Evolutionary conservation across 2,888 invertebrate species (phyloP).

Genomic region (Tanytarsus gracilentus): DNA sequence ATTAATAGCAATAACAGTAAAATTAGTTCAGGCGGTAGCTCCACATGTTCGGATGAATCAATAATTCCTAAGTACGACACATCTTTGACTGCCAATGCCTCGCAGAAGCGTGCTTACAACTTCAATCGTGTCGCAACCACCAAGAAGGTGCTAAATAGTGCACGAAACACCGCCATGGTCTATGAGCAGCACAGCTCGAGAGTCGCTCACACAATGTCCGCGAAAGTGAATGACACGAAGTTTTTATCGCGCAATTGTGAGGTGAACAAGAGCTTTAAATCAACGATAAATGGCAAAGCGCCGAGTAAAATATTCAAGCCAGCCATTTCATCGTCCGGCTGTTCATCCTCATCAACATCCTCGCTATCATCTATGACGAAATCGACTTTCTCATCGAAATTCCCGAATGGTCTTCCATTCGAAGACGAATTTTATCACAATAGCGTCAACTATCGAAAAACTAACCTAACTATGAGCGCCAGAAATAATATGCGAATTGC

Average conservation of each 20-base stretch:
- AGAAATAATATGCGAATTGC: not conserved
- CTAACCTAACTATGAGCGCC: not conserved
- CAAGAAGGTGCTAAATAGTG: constrained; percentile 5
- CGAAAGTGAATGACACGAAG: not conserved
- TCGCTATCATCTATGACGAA: constrained; percentile 16
- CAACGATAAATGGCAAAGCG: not conserved
- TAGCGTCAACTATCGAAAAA: not conserved
- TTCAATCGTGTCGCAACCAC: constrained; percentile 16
- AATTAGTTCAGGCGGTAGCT: constrained; percentile 33
- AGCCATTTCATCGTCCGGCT: not conserved
- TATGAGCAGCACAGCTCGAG: not conserved
- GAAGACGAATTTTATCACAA: constrained; percentile 40
- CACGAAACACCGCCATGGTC: constrained; percentile 4
- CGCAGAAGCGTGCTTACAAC: constrained; percentile 41
- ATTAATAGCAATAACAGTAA: constrained; percentile 27
- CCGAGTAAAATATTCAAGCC: constrained; percentile 3
- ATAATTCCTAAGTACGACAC: constrained; percentile 36
- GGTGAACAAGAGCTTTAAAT: not conserved
- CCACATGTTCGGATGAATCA: constrained; percentile 33
- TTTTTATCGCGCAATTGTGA: constrained; percentile 8
- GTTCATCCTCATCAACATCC: constrained; percentile 13
- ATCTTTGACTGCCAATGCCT: constrained; percentile 15
- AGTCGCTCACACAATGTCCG: not conserved
- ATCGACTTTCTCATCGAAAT: constrained; percentile 40
- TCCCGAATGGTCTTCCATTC: constrained; percentile 42